A percentile compares a stretch with the other conserved stretches of the same genome.
phyloP scores from a whole-genome alignment of 2,113 vertebrate genomes.

The Taxidea taxus region DNA sequence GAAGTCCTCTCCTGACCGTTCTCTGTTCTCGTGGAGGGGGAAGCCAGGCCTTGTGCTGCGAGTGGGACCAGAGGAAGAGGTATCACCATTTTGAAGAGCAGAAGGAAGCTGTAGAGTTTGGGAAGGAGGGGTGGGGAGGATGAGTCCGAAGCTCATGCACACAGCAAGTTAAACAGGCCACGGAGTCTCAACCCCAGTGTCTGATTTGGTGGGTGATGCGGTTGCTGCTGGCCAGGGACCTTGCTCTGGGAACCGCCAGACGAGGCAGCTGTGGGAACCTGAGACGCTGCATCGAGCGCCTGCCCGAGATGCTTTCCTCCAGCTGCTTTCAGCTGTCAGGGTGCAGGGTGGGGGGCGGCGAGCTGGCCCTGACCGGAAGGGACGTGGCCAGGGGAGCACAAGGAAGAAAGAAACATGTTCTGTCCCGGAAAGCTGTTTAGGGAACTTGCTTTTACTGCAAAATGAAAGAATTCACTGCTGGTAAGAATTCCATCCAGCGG shows the following conservation, averaged over 20 bases:
- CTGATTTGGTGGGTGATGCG: accelerated
- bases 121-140: neutral
- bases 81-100: accelerated
- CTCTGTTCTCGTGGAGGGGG: too few relatives aligned
- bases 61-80: too few relatives aligned
- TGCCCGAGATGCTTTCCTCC: neutral
- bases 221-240: neutral
- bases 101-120: too few relatives aligned
- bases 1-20: neutral
- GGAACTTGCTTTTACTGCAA: neutral
- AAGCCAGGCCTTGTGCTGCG: neutral
- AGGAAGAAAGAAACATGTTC: neutral
- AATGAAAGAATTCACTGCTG: neutral
- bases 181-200: neutral
- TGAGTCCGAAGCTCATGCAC: accelerated
- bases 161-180: too few relatives aligned
- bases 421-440: neutral
- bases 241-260: neutral
- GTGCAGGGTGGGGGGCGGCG: too few relatives aligned
- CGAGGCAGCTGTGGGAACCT: too few relatives aligned
- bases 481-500: accelerated
- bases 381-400: neutral
- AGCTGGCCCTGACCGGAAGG: neutral
- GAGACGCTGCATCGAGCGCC: accelerated
- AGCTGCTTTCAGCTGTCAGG: neutral